Conservation (phyloP, 2,888 invertebrate genomes). For the Colostygia pectinataria region DNA sequence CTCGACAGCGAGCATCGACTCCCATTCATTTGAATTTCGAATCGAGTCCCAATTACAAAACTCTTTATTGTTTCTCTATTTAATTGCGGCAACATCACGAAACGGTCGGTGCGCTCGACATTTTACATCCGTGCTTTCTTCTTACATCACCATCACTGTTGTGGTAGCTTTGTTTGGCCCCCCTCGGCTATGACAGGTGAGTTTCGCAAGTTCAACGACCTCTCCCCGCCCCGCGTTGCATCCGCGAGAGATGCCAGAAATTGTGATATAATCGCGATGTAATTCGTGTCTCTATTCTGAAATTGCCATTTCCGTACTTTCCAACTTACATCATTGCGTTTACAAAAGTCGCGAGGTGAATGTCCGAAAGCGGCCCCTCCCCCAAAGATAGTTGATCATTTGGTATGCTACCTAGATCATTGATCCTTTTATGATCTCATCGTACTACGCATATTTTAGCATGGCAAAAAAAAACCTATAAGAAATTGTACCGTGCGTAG, state of each 20-base stretch:
- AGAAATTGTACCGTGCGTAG: slow-evolving; percentile 34
- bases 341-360: slow-evolving; percentile 67
- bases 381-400: slow-evolving; percentile 64
- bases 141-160: slow-evolving; percentile 51
- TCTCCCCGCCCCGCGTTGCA: slow-evolving; percentile 56
- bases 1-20: slow-evolving; percentile 37
- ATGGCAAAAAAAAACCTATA: slow-evolving; percentile 41
- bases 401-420: slow-evolving; percentile 70
- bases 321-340: slow-evolving; percentile 73
- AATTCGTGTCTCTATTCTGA: slow-evolving; percentile 63
- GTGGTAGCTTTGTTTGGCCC: slow-evolving; percentile 50
- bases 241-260: slow-evolving; percentile 64
- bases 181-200: slow-evolving; percentile 70
- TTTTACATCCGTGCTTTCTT: slow-evolving; percentile 67
- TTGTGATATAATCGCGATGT: slow-evolving; percentile 68
- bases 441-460: slow-evolving; percentile 46
- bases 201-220: slow-evolving; percentile 80
- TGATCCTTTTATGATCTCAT: slow-evolving; percentile 81
- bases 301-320: slow-evolving; percentile 78
- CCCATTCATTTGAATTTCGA: slow-evolving; percentile 56
- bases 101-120: slow-evolving; percentile 37
- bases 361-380: slow-evolving; percentile 54
- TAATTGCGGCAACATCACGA: slow-evolving; percentile 42
- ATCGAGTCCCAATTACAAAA: slow-evolving; percentile 59
- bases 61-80: slow-evolving; percentile 48